These are phyloP conservation scores for Falco peregrinus DNA, from an alignment of 2,797 vertebrate genomes.

Conservation along the genomic window DNA sequence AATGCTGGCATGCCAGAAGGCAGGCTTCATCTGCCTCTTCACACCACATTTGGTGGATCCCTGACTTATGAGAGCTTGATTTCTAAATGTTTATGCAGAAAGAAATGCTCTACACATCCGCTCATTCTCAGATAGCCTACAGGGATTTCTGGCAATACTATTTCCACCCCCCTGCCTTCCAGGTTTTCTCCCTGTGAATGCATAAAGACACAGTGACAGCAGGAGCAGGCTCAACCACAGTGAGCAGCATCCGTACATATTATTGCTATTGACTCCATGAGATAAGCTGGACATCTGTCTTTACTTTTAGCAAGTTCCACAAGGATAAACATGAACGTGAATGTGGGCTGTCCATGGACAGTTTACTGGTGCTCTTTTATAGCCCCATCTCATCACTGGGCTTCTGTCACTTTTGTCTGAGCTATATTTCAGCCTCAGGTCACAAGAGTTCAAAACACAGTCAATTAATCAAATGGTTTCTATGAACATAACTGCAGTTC, in stretches of 20 bases:
- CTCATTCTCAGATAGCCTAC: constrained; percentile 50
- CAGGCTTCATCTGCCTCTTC: constrained; percentile 63
- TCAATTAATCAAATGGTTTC: constrained; percentile 55
- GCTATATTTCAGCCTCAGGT: constrained; percentile 37
- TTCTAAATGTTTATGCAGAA: constrained; percentile 66
- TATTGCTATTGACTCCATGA: constrained; percentile 38
- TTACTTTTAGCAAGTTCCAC: constrained; percentile 46
- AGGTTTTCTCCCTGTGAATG: constrained; percentile 40
- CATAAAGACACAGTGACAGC: constrained; percentile 56
- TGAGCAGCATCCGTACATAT: constrained; percentile 17
- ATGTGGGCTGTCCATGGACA: not conserved
- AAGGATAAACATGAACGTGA: constrained; percentile 26
- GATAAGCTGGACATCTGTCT: constrained; percentile 52
- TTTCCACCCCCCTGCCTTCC: not conserved
- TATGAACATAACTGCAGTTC: constrained; percentile 31
- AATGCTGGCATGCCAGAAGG: constrained; percentile 47
- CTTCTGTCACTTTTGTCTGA: constrained; percentile 41
- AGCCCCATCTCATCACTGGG: not conserved
- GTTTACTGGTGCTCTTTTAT: constrained; percentile 12
- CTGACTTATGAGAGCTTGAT: constrained; percentile 63
- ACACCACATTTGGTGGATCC: constrained; percentile 60
- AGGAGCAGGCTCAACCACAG: not conserved
- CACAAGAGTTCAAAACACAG: constrained; percentile 31
- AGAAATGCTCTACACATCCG: constrained; percentile 66
- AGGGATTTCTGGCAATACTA: constrained; percentile 46